Conservation (phyloP, 2,797 vertebrate species). For the Acanthis flammea region DNA sequence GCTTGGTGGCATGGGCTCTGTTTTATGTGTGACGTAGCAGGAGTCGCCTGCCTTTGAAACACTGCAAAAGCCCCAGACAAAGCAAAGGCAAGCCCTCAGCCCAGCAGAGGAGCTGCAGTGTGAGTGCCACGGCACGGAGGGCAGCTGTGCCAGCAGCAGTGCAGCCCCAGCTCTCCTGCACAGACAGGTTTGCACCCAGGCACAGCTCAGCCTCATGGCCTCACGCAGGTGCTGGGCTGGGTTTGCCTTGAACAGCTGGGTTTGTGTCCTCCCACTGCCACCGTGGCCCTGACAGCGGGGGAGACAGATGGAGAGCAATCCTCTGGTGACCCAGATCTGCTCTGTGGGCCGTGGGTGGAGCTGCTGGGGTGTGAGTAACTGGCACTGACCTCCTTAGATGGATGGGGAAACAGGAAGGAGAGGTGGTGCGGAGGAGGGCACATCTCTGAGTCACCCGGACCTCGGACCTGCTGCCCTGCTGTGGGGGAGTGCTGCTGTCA, state of each 20-base stretch:
- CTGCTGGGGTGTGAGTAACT: neutral
- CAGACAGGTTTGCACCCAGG: fast-evolving
- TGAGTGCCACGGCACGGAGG: neutral
- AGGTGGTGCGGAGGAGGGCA: neutral
- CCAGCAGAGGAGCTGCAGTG: neutral
- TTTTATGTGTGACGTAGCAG: neutral
- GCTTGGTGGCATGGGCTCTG: neutral
- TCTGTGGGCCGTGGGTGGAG: neutral
- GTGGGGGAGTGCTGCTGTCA: neutral
- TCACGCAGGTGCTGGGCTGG: fast-evolving
- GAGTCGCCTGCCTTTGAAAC: neutral
- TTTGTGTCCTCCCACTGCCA: fast-evolving
- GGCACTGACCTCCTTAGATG: neutral
- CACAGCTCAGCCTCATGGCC: fast-evolving
- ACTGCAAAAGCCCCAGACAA: neutral
- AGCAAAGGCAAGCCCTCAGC: neutral
- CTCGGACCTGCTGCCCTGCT: fast-evolving
- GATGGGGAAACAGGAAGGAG: neutral
- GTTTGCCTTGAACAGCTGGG: neutral
- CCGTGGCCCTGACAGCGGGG: fast-evolving
- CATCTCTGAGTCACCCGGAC: neutral
- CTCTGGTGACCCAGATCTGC: slow-evolving; percentile 23
- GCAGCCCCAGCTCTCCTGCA: neutral
- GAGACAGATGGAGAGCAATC: neutral
- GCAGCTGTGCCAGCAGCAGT: neutral